These are phyloP conservation scores for Hydractinia echinata DNA, from an alignment of 30 jellyfish, hydroid and myxozoan genomes.

Conservation along the genomic window DNA sequence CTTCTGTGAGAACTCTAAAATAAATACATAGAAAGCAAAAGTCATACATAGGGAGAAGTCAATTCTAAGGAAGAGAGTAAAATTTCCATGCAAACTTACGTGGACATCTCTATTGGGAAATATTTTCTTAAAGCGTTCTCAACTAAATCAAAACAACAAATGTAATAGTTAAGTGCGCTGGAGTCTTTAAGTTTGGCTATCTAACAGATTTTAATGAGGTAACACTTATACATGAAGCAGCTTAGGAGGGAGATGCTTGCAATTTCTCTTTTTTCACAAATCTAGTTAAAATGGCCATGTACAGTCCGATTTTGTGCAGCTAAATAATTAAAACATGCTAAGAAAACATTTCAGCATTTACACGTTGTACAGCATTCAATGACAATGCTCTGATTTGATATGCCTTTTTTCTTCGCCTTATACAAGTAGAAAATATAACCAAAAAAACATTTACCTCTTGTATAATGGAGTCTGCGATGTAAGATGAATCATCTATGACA, in stretches of 20 bases:
- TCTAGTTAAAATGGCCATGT: too few species aligned
- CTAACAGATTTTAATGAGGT: too few species aligned
- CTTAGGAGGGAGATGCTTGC: too few species aligned
- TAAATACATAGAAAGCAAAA: not conserved
- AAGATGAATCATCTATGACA: slow-evolving; percentile 68
- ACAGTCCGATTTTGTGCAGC: too few species aligned
- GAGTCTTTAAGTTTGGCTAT: too few species aligned
- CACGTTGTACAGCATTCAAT: not conserved
- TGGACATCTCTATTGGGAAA: slow-evolving; percentile 64
- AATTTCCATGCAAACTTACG: slow-evolving; percentile 40
- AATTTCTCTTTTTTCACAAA: too few species aligned
- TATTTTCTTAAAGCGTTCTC: slow-evolving; percentile 48
- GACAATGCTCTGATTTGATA: not conserved
- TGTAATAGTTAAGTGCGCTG: too few species aligned
- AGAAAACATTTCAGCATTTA: not conserved
- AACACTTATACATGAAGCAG: too few species aligned
- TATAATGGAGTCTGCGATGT: slow-evolving; percentile 52
- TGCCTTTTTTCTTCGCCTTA: too few species aligned
- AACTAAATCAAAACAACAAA: slow-evolving; percentile 30
- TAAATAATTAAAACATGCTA: too few species aligned
- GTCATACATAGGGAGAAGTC: not conserved
- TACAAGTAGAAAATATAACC: not conserved
- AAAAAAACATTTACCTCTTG: slow-evolving; percentile 36
- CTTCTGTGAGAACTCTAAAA: slow-evolving; percentile 22
- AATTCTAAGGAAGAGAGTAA: not conserved